Evolutionary conservation across 2,113 vertebrate species (phyloP).

Genomic region (Raja brachyura): DNA sequence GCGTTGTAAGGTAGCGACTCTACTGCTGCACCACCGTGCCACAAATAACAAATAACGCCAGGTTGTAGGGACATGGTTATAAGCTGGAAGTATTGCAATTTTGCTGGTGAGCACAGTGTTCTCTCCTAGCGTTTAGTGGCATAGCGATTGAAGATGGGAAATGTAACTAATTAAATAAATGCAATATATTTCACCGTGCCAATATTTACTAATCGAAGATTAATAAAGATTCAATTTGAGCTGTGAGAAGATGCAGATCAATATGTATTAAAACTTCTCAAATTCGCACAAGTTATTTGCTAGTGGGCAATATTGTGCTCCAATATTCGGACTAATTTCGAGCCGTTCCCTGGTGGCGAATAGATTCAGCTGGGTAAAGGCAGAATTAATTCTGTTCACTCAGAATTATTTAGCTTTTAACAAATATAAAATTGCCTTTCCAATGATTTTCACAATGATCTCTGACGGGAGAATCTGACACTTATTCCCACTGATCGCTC

Average conservation of each 20-base stretch:
- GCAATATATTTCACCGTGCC: neutral
- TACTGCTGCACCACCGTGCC: too few species aligned
- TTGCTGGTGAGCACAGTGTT: neutral
- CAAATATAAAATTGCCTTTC: conserved; percentile 1
- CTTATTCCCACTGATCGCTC: too few species aligned
- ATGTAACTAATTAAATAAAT: conserved; percentile 21
- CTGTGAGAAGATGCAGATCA: neutral
- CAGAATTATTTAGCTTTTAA: neutral
- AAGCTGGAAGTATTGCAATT: too few species aligned
- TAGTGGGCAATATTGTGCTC: neutral
- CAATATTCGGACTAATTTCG: neutral
- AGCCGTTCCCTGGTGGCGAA: neutral
- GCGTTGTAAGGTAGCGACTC: too few species aligned
- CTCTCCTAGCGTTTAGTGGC: neutral
- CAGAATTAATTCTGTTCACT: conserved; percentile 18
- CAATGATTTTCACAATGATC: conserved; percentile 4
- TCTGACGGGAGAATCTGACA: neutral
- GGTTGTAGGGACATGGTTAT: neutral
- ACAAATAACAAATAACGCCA: neutral
- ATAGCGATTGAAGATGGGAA: neutral
- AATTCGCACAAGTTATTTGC: conserved; percentile 16
- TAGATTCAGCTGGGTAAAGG: neutral
- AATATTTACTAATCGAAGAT: conserved; percentile 23
- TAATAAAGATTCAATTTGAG: conserved; percentile 25
- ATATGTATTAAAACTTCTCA: conserved; percentile 24